Conservation (phyloP, 2,113 vertebrate species). For the Passer domesticus region DNA sequence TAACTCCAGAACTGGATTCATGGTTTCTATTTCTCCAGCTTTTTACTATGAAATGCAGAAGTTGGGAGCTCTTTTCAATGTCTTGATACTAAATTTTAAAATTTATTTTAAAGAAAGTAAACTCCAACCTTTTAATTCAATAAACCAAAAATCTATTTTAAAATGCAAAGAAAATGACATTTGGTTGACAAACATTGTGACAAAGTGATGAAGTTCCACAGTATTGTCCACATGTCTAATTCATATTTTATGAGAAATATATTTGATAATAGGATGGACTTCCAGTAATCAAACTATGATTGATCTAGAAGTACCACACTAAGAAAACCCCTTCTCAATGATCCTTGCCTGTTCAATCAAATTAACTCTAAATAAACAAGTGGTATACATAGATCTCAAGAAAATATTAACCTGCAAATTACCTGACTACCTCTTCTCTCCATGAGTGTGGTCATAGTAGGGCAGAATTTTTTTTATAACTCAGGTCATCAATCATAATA, state of each 20-base stretch:
- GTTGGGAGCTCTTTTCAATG: background rate
- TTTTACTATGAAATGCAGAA: background rate
- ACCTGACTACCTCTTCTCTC: background rate
- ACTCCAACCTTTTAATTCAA: background rate
- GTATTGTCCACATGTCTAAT: constrained; percentile 37
- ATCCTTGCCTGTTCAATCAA: constrained; percentile 60
- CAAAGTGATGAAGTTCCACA: background rate
- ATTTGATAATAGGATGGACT: constrained; percentile 70
- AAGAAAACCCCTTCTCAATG: constrained; percentile 51
- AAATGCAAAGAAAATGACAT: background rate
- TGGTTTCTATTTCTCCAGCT: background rate
- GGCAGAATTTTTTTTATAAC: background rate
- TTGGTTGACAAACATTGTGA: background rate
- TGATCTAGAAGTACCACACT: constrained; percentile 54
- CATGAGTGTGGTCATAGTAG: background rate
- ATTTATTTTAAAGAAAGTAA: background rate
- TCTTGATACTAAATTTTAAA: background rate
- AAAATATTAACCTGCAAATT: constrained; percentile 57
- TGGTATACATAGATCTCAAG: constrained; percentile 21
- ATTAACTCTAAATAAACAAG: constrained; percentile 74
- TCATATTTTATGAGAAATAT: constrained; percentile 72
- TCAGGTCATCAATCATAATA: background rate
- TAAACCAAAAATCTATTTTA: background rate
- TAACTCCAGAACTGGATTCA: background rate
- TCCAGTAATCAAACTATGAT: constrained; percentile 72